These are phyloP conservation scores for Lamprotornis superbus DNA, from an alignment of 2,113 vertebrate genomes.

Conservation along the genomic window DNA sequence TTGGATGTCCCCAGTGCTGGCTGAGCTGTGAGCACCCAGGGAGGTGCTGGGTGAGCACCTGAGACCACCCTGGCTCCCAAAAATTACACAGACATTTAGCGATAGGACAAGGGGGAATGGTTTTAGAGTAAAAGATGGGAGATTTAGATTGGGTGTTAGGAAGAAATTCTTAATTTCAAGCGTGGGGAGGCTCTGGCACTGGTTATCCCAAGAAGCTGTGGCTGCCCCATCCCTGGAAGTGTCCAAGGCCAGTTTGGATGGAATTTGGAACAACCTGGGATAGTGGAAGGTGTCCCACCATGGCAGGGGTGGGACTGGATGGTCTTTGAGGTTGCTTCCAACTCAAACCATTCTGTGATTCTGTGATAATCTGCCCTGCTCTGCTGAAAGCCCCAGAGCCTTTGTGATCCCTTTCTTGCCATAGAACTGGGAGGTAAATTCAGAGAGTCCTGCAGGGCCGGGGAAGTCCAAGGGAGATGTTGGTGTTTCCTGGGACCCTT, in stretches of 20 bases:
- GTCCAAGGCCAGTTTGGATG: neutral
- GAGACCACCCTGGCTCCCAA: fast-evolving
- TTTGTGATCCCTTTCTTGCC: fast-evolving
- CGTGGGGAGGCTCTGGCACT: neutral
- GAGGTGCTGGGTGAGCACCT: neutral
- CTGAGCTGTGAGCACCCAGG: neutral
- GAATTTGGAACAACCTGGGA: neutral
- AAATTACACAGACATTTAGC: neutral
- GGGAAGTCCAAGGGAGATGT: neutral
- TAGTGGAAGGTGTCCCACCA: neutral
- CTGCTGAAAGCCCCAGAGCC: neutral
- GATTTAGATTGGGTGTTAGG: neutral
- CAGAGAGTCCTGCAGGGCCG: neutral
- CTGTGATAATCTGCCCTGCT: neutral
- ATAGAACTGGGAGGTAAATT: neutral
- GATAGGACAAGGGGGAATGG: neutral
- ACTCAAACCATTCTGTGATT: neutral
- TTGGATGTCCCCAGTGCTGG: neutral
- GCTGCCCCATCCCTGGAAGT: neutral
- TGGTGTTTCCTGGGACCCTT: neutral
- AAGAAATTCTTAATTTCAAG: neutral
- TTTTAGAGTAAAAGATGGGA: neutral
- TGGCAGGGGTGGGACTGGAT: neutral
- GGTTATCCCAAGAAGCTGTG: neutral
- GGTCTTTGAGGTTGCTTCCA: neutral